Evolutionary conservation across 2,888 invertebrate species (phyloP), one percentile per base, ranked within the genome.

Genomic region (Tryphoninae sp.): DNA sequence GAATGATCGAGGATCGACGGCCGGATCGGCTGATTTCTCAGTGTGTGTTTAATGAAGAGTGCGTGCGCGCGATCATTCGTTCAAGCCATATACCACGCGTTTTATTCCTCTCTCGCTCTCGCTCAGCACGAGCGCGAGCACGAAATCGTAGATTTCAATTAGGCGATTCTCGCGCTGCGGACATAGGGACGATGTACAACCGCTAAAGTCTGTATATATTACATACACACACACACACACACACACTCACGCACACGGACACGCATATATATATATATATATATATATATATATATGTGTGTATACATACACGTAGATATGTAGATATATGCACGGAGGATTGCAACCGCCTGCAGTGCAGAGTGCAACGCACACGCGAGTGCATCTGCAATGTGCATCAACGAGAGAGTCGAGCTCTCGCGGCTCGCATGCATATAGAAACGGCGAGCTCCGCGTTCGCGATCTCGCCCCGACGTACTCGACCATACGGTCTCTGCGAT

Each of bases 111-210:
- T 62, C 62, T 62, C 62, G 26, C 58, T 49, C 64, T 59, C 45
- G 59, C 68, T 23, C 33, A 80, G 78, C 77, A 80, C 80, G 80
- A 79, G 82, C 55, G 64, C 81, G 80, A 87, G 87, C 87, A 88
- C 88, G 88, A 88, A 91, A 88, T 90, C 89, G 86, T 90, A 90
- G 89, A 90, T 90, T 90, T 89, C 90, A 91, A 91, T 91, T 90
- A 89, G 87, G 77, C 62, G 82, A 79, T 77, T 81, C 69, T 69
- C 67, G 78, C 81, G 75, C 76, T 72, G 62, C 53, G 33, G 79
- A 79, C 82, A 69, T 81, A 58, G 58, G 73, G 72, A 79, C 82
- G 82, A 82, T 79, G 58, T 68, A 69, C 76, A 68, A 45, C 49
- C 71, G 65, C 49, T 64, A 71, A 64, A 58, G 62, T 62, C 7